Evolutionary conservation across 2,888 invertebrate genomes (phyloP), one percentile per base, ranked within the genome.

Genomic region (Parnassius glacialis): DNA sequence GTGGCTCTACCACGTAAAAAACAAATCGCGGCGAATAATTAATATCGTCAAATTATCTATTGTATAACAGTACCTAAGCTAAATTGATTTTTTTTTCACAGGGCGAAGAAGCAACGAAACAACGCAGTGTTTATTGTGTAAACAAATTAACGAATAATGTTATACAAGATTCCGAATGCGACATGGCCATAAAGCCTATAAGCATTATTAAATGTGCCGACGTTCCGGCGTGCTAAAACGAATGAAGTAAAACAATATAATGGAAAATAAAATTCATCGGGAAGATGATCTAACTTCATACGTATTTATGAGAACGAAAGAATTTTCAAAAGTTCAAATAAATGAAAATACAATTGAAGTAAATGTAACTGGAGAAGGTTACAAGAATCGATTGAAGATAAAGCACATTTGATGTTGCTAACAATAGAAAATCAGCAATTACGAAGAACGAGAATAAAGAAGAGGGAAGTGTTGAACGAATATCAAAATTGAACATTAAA

Each of bases 111-210:
- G 94, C 94, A 12, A 92, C 93, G 65, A 93, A 94, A 62, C 89
- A 93, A 52, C 92, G 96, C 65, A 94, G 93, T 68, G 94, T 96
- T 2, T 94, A 95, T 92, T 96, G 96, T 78, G 94, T 95, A n/a
- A 94, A 95, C 74, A 94, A 94, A 74, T 92, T 94, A 70, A 95
- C 96, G 70, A 93, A 96, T 79, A 77, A 78, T 64, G 96, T 96
- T 3, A 92, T 96, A 52, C 94, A 94, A 7, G 97, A 97, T 76
- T 88, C 92, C 7, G 94, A 94, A 63, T 97, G 97, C 82, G 94
- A 94, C 67, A 83, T 86, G 12, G 83, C 92, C 55, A 91, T 85
- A 3, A 94, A 94, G 75, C 97, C 97, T 0, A 85, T 91, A 13
- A 95, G 94, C 75, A 87, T 92, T 12, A 94, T 95, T 69, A 92